phyloP scores from a whole-genome alignment of 2,888 invertebrate species.

The Leptogaster cylindrica region DNA sequence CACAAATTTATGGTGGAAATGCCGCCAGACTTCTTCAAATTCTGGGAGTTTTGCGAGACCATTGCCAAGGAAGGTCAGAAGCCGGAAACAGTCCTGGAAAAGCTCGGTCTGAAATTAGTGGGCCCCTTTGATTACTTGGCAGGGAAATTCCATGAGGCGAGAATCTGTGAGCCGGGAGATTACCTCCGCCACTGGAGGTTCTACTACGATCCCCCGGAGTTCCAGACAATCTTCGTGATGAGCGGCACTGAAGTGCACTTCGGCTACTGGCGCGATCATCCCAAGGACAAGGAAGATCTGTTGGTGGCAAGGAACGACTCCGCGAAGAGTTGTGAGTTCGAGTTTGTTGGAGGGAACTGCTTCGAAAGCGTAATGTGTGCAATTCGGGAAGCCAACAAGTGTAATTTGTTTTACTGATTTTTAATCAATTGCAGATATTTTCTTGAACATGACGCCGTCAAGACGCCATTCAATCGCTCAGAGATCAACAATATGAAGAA shows the following conservation, averaged over 20 bases:
- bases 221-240: slow-evolving; percentile 80
- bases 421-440: slow-evolving; percentile 49
- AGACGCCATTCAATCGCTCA: slow-evolving; percentile 70
- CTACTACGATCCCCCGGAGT: slow-evolving; percentile 93
- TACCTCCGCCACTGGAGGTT: slow-evolving; percentile 88
- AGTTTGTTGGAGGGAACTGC: slow-evolving; percentile 67
- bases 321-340: slow-evolving; percentile 71
- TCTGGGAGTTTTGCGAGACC: slow-evolving; percentile 77
- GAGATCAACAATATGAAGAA: slow-evolving; percentile 68
- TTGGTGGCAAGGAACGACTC: slow-evolving; percentile 76
- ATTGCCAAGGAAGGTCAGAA: slow-evolving; percentile 63
- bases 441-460: slow-evolving; percentile 55
- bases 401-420: slow-evolving; percentile 3
- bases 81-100: slow-evolving; percentile 70
- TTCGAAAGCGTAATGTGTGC: too few relatives aligned
- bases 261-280: slow-evolving; percentile 89
- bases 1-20: slow-evolving; percentile 82
- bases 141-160: slow-evolving; percentile 66
- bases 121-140: slow-evolving; percentile 87
- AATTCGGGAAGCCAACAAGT: slow-evolving; percentile 48
- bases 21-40: slow-evolving; percentile 88
- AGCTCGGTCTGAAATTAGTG: slow-evolving; percentile 74
- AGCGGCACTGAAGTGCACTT: slow-evolving; percentile 78
- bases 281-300: slow-evolving; percentile 75
- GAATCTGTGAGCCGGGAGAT: slow-evolving; percentile 65